phyloP scores from a whole-genome alignment of 2,888 invertebrate genomes.

The Troides oblongomaculatus region DNA sequence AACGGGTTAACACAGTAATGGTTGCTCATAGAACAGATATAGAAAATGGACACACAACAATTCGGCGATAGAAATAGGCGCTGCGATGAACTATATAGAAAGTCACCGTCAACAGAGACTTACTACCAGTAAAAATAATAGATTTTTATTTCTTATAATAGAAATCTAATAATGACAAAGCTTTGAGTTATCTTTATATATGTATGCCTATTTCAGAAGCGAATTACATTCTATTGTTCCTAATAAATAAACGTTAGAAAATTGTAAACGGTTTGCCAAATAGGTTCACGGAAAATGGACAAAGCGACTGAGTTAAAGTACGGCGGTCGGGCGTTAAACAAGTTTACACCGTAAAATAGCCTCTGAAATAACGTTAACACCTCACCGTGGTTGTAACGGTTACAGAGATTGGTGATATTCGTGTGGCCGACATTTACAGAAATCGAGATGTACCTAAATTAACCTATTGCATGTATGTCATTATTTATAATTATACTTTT shows the following conservation, averaged over 20 bases:
- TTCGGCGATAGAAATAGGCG: too few relatives aligned
- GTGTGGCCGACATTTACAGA: neutral
- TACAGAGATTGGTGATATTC: conserved; percentile 21
- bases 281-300: conserved; percentile 32
- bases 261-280: conserved; percentile 29
- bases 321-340: conserved; percentile 36
- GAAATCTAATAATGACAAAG: too few relatives aligned
- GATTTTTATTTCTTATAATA: too few relatives aligned
- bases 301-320: conserved; percentile 46
- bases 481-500: too few relatives aligned
- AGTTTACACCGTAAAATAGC: conserved; percentile 44
- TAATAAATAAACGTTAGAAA: neutral
- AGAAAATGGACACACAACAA: too few relatives aligned
- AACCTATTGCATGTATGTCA: neutral
- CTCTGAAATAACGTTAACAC: conserved; percentile 43
- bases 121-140: too few relatives aligned
- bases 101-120: too few relatives aligned
- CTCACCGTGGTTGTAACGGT: conserved; percentile 35
- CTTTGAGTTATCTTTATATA: too few relatives aligned
- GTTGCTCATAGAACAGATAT: too few relatives aligned
- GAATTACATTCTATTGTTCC: neutral
- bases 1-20: too few relatives aligned
- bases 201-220: too few relatives aligned
- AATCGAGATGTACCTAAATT: neutral
- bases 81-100: too few relatives aligned